phyloP scores from a whole-genome alignment of 53 echinoderm and acorn worm species.

The Mesocentrotus franciscanus region DNA sequence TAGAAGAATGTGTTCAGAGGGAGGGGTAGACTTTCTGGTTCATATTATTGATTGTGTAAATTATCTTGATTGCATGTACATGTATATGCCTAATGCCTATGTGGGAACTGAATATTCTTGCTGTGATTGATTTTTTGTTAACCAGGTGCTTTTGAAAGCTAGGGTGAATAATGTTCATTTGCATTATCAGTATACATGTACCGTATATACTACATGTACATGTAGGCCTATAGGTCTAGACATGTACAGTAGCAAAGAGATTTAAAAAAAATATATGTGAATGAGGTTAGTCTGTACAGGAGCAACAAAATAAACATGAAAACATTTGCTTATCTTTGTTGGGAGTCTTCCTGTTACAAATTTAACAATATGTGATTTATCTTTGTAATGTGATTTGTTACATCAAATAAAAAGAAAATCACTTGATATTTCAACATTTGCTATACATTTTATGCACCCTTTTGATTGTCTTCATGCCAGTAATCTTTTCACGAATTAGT shows the following conservation, averaged over 20 bases:
- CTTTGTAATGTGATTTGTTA: too few relatives aligned
- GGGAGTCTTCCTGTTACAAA: too few relatives aligned
- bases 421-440: too few relatives aligned
- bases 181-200: neutral
- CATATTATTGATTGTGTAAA: slow-evolving; percentile 3
- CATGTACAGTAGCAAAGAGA: too few relatives aligned
- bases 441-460: too few relatives aligned
- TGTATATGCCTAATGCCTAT: neutral
- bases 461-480: too few relatives aligned
- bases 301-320: neutral
- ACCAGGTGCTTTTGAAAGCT: neutral
- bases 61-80: too few relatives aligned
- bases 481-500: too few relatives aligned
- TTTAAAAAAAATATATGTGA: too few relatives aligned
- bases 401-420: too few relatives aligned
- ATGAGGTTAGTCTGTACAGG: neutral
- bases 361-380: too few relatives aligned
- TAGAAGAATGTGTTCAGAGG: neutral
- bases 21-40: neutral
- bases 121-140: neutral
- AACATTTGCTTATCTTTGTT: neutral
- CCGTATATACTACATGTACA: neutral
- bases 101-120: neutral
- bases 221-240: neutral
- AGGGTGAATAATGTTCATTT: neutral